Percentiles rank a stretch among this genome's conserved stretches.
Conservation (phyloP, 2,113 vertebrate genomes). For the Numenius arquata region DNA sequence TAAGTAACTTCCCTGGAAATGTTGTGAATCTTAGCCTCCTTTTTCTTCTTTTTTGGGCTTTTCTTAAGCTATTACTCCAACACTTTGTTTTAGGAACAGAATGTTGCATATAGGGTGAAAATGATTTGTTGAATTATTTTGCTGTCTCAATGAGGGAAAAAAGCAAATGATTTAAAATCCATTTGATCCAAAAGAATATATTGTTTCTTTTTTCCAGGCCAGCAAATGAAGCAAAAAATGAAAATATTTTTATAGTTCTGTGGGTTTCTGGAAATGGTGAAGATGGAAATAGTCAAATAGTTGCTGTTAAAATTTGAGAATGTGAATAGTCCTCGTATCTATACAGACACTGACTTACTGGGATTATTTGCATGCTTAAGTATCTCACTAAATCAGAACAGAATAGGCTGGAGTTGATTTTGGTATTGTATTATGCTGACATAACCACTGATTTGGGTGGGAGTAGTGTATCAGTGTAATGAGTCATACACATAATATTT, state of each 20-base stretch:
- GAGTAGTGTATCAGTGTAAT: not conserved
- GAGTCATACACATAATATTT: not conserved
- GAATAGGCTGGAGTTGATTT: not conserved
- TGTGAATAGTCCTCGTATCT: not conserved
- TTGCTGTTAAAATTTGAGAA: not conserved
- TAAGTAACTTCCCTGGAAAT: not conserved
- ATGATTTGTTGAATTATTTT: not conserved
- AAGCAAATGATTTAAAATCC: not conserved
- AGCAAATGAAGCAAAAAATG: not conserved
- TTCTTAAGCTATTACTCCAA: not conserved
- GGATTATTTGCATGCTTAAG: not conserved
- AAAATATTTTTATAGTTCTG: not conserved
- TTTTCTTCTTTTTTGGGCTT: not conserved
- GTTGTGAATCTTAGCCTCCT: not conserved
- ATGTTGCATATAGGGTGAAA: not conserved
- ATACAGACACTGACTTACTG: not conserved
- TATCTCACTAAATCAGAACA: not conserved
- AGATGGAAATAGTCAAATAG: not conserved
- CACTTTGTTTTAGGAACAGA: not conserved
- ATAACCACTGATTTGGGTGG: not conserved
- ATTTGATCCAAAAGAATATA: not conserved
- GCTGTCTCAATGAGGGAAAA: not conserved
- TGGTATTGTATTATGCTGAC: not conserved
- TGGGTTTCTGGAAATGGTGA: not conserved
- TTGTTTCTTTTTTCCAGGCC: not conserved